Evolutionary conservation across 2,888 invertebrate genomes (phyloP), one percentile per base, ranked within the genome.

Genomic region (Chalcis sispes): DNA sequence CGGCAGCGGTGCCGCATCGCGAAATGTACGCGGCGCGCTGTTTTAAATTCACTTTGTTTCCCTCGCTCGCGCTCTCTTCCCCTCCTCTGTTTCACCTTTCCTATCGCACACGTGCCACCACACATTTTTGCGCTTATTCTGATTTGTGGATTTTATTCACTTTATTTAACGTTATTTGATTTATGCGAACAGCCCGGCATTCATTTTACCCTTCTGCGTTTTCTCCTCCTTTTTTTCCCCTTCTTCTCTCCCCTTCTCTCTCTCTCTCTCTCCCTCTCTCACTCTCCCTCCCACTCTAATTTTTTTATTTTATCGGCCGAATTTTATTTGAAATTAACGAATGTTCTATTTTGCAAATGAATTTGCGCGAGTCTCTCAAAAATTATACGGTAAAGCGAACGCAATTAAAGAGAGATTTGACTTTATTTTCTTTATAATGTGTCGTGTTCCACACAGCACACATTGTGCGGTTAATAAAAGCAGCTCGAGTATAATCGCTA

Each of bases 151-250:
- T 67, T 72, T 67, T 59, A 69, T 69, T 69, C 72, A 56, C 52
- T 77, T 54, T 70, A 58, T 77, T 72, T 72, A 64, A 23, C 62
- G 58, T 40, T 46, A 59, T 66, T 67, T 69, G 64, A 69, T 72
- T 72, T 64, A 77, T 72, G 42, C 29, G 61, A 32, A 66, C n/a
- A 1, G 4, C 1, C 7, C 20, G 72, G 46, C 23, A 56, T n/a
- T n/a, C 52, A 13, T 32, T 48, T 48, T 27, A 15, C 15, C 25
- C 20, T 52, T n/a, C n/a, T n/a, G n/a, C n/a, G n/a, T n/a, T 23
- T n/a, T 20, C 5, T 23, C 13, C 29, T 36, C 8, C 13, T 10
- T 36, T 7, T 36, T 36, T 7, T 36, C 8, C 18, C 8, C n/a
- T 10, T 15, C n/a, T 15, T 46, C n/a, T 46, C n/a, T 46, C 8